These are phyloP conservation scores for Toxonevra muliebris DNA, from an alignment of 2,888 invertebrate genomes.

Conservation along the genomic window DNA sequence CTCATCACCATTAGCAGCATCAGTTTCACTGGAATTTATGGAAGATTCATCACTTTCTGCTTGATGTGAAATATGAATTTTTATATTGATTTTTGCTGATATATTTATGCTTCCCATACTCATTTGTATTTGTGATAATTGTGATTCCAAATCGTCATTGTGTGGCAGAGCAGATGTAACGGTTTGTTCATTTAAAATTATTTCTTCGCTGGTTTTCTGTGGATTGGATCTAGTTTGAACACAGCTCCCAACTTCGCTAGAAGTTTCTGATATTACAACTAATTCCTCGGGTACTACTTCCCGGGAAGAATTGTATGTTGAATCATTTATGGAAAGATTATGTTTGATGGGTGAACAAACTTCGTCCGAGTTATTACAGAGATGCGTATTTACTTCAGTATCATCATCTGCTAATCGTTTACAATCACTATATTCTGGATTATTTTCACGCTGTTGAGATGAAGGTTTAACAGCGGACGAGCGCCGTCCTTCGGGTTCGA, in stretches of 20 bases:
- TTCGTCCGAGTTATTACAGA: not conserved
- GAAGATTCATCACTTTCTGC: constrained; percentile 10
- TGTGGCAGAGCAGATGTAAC: constrained; percentile 4
- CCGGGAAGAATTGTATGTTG: not conserved
- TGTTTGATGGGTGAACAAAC: not conserved
- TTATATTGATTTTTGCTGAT: constrained; percentile 63
- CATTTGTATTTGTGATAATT: constrained; percentile 49
- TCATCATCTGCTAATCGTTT: constrained; percentile 41
- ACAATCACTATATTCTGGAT: not conserved
- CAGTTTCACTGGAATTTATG: not conserved
- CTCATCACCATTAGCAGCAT: constrained; percentile 1
- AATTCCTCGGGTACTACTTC: constrained; percentile 50
- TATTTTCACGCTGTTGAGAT: too few species aligned
- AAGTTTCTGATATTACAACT: constrained; percentile 57
- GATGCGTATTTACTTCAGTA: constrained; percentile 42
- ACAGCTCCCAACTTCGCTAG: constrained; percentile 46
- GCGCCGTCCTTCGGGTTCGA: not conserved
- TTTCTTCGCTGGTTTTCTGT: not conserved
- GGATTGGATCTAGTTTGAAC: not conserved
- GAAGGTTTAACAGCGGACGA: not conserved
- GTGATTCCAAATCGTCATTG: constrained; percentile 22
- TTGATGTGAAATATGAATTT: constrained; percentile 56
- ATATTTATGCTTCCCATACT: constrained; percentile 55
- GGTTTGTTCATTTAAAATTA: constrained; percentile 16
- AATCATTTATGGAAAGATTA: not conserved